Conservation (phyloP, 2,888 invertebrate genomes). For the Ectemnius continuus region DNA sequence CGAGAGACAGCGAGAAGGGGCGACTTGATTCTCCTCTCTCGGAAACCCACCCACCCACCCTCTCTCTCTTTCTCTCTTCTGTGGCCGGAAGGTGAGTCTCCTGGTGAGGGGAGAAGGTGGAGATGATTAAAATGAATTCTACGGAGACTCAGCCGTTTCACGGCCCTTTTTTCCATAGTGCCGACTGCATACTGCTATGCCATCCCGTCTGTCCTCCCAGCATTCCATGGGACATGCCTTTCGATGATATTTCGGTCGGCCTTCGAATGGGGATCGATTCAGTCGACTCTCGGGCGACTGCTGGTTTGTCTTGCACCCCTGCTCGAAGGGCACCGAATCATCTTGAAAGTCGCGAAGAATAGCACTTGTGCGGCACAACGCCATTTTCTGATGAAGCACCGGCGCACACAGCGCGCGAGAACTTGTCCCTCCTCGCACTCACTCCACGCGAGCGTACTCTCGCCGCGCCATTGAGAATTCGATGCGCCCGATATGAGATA, state of each 20-base stretch:
- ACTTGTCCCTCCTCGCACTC: neutral
- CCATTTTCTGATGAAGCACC: slow-evolving; percentile 49
- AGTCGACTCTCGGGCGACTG: slow-evolving; percentile 34
- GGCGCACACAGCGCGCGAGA: neutral
- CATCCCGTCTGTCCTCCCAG: slow-evolving; percentile 14
- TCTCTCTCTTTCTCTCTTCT: slow-evolving; percentile 14
- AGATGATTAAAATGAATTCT: slow-evolving; percentile 61
- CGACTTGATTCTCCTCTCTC: slow-evolving; percentile 17
- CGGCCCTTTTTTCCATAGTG: slow-evolving; percentile 44
- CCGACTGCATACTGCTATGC: neutral
- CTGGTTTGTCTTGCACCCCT: slow-evolving; percentile 32
- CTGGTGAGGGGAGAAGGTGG: slow-evolving; percentile 45
- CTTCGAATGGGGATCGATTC: slow-evolving; percentile 47
- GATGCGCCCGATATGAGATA: neutral
- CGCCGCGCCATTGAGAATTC: neutral
- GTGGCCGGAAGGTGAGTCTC: slow-evolving; percentile 57
- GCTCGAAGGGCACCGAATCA: slow-evolving; percentile 34
- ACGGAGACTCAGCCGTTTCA: slow-evolving; percentile 49
- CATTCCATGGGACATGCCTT: slow-evolving; percentile 34
- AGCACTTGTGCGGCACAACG: slow-evolving; percentile 48
- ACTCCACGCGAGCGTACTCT: neutral
- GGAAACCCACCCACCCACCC: no score
- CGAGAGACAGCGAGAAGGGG: neutral
- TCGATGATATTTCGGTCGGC: slow-evolving; percentile 55
- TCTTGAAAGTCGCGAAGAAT: slow-evolving; percentile 49